Evolutionary conservation across 1,140 invertebrate species (phyloP).

Genomic region (Polypedilum pembai): DNA sequence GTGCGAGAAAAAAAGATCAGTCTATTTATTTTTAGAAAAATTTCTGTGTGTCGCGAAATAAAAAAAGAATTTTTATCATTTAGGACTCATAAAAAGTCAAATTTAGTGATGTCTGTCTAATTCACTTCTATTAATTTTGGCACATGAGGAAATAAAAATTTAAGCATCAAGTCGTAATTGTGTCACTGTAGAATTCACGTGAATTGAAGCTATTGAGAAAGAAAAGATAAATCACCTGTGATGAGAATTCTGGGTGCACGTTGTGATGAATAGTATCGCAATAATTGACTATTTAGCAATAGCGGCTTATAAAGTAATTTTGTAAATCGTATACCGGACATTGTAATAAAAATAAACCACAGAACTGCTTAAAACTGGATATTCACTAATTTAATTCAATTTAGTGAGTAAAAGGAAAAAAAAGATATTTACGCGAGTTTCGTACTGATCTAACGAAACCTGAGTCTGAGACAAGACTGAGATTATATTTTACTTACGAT

Average conservation of each 20-base stretch:
- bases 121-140: background rate
- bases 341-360: background rate
- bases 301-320: background rate
- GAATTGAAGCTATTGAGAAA: background rate
- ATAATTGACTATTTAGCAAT: slow-evolving; percentile 1
- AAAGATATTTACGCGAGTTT: background rate
- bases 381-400: background rate
- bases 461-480: slow-evolving; percentile 4
- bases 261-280: background rate
- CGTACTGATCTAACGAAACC: background rate
- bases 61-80: background rate
- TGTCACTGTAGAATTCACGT: background rate
- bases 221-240: slow-evolving; percentile 38
- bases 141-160: background rate
- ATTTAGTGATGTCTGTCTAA: background rate
- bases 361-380: slow-evolving; percentile 3
- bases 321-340: background rate
- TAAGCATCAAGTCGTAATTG: background rate
- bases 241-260: slow-evolving; percentile 43
- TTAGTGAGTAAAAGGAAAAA: background rate
- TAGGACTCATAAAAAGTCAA: background rate
- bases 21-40: background rate
- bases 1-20: background rate
- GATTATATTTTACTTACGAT: background rate
- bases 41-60: background rate